Evolutionary conservation across 1,140 invertebrate genomes (phyloP).

Genomic region (Drosophila biarmipes): DNA sequence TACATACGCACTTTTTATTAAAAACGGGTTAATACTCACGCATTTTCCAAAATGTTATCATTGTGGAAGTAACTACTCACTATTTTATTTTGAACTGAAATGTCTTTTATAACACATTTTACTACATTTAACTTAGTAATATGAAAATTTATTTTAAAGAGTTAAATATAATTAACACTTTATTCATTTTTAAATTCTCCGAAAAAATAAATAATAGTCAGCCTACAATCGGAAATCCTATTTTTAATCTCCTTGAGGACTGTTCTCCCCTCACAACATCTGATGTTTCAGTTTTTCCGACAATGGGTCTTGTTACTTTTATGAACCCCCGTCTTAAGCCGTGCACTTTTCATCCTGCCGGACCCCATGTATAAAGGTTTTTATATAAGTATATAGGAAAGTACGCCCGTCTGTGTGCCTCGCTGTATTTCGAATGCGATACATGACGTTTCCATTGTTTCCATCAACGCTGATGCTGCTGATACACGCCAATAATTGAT

Average conservation of each 20-base stretch:
- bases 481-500: constrained; percentile 80
- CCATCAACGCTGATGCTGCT: constrained; percentile 63
- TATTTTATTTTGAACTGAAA: too few species aligned
- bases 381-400: constrained; percentile 11
- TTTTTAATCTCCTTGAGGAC: neutral
- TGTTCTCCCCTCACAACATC: neutral
- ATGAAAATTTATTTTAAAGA: too few species aligned
- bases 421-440: constrained; percentile 57
- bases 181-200: too few species aligned
- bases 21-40: too few species aligned
- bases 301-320: constrained; percentile 1
- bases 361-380: constrained; percentile 20
- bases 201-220: too few species aligned
- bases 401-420: constrained; percentile 1
- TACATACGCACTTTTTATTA: too few species aligned
- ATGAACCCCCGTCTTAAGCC: constrained; percentile 14
- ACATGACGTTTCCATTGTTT: constrained; percentile 76
- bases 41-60: too few species aligned
- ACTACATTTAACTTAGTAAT: too few species aligned
- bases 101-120: too few species aligned
- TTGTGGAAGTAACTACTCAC: too few species aligned
- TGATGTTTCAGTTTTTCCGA: constrained; percentile 18
- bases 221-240: neutral
- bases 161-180: too few species aligned
- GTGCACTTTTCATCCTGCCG: constrained; percentile 16